Evolutionary conservation across 2,113 vertebrate genomes (phyloP).

Genomic region (Chionis minor): DNA sequence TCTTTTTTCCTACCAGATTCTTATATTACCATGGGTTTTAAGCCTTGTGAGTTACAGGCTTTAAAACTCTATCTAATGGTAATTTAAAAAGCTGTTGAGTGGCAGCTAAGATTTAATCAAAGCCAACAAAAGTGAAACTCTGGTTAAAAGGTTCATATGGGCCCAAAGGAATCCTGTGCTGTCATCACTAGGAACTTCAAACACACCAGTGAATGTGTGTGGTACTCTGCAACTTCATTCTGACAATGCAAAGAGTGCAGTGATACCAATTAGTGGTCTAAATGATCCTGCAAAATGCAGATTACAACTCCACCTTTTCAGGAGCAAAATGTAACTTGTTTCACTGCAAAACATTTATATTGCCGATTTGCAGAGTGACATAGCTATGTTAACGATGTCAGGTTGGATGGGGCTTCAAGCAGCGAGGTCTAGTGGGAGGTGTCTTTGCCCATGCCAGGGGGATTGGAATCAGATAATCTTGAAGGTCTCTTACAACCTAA

Average conservation of each 20-base stretch:
- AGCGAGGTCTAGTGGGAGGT: too few species aligned
- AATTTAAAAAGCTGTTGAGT: background rate
- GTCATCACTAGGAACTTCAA: background rate
- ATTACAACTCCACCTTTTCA: background rate
- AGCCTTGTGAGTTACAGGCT: background rate
- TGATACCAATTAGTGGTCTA: background rate
- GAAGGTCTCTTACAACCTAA: too few species aligned
- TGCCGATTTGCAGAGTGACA: background rate
- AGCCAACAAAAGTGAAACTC: background rate
- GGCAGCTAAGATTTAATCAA: background rate
- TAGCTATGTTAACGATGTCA: background rate
- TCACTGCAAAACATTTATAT: background rate
- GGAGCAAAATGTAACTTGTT: background rate
- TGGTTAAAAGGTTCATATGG: background rate
- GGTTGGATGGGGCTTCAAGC: too few species aligned
- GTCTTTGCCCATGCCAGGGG: too few species aligned
- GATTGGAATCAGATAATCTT: too few species aligned
- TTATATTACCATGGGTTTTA: background rate
- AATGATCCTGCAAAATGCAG: background rate
- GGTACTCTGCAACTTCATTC: background rate
- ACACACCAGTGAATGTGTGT: background rate
- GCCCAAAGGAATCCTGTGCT: background rate
- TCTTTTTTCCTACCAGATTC: background rate
- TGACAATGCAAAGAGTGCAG: background rate
- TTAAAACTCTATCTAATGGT: background rate